Evolutionary conservation across 2,113 vertebrate genomes (phyloP), one percentile per base, ranked within the genome.

Genomic region (Epinephelus fuscoguttatus): DNA sequence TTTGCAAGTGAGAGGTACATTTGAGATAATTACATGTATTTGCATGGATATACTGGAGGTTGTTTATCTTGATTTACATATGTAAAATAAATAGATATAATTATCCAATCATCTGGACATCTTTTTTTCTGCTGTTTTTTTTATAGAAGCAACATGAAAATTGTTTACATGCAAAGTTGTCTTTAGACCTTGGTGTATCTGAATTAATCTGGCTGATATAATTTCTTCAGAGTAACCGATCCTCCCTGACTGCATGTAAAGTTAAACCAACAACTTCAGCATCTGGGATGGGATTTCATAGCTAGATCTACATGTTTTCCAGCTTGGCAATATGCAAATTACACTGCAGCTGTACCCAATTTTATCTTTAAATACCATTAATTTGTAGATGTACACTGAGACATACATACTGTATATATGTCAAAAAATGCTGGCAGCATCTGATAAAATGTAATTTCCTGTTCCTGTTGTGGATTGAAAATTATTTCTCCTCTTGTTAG

Each of bases 261-360:
- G 63, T 68, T 66, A 79, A 75, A 81, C 62, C 78, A 52, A 47
- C 23, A 37, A 52, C 14, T 21, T 77, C 27, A 74, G 62, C 56
- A 18, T 68, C 12, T 50, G 14, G 33, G 33, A 53, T 81, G 52
- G 21, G 68, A 71, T 86, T 78, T 84, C 69, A 81, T 19, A 30
- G 33, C 57, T 57, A 55, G 33, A 70, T 49, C 14, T 79, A 62
- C 2, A 10, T 75, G 17, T 75, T 45, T 56, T 80, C 13, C 7
- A 60, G 11, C 21, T 27, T 50, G 25, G 42, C 23, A 67, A 45
- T 21, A 53, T 49, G 42, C 57, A 59, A 33, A 72, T 30, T 64
- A 10, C 63, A 59, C 45, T 15, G n/a, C 45, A 74, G n/a, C 21
- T 70, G 12, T 45, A 11, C 19, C 52, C 9, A 15, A 7, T 40